Base-by-base conservation (phyloP, 2,888 invertebrate genomes). In the Yponomeuta sedellus region DNA sequence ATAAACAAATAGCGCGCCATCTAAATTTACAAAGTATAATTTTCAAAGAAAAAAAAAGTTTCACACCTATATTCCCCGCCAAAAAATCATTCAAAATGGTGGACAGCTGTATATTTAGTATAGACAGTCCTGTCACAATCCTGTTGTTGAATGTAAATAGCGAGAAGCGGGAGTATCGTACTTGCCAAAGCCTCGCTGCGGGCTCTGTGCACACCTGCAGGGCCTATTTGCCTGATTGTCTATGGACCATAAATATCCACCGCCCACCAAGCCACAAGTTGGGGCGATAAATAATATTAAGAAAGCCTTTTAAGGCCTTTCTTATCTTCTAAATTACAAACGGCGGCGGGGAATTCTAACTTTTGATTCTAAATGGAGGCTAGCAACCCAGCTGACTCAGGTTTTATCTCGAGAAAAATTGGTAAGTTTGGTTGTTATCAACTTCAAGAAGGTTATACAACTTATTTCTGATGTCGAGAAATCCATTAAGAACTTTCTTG, bases 211-310 rank as follows among this genome's bases (percentile, higher is more conserved):
- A 52, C 44, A 52, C 44, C 44, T 52, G 44, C 44, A 52, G 44
- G 44, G 44, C 44, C 44, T 16, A 52, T 52, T 52, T 52, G 44
- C 44, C 44, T 52, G 44, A 52, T 52, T 52, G 44, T 52, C 44
- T 52, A 52, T 52, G 44, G 44, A 52, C 44, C 44, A 52, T 52
- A 52, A 52, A 52, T 52, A 52, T 52, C 16, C 12, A 16, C 44
- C 44, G 44, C 16, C 44, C 10, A 16, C 44, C 44, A 3, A 52
- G 16, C 44, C 44, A 16, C 44, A 52, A 52, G 44, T 52, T 52
- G 12, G 44, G 16, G 44, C 44, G 44, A 52, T 52, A 52, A 52
- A 52, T 52, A 52, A 52, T 6, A 52, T 52, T 52, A 52, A 16
- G 44, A 16, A 52, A 44, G 44, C 44, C 44, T 44, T 44, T 44